Conservation (phyloP, 2,113 vertebrate genomes). For the Gopherus evgoodei region DNA sequence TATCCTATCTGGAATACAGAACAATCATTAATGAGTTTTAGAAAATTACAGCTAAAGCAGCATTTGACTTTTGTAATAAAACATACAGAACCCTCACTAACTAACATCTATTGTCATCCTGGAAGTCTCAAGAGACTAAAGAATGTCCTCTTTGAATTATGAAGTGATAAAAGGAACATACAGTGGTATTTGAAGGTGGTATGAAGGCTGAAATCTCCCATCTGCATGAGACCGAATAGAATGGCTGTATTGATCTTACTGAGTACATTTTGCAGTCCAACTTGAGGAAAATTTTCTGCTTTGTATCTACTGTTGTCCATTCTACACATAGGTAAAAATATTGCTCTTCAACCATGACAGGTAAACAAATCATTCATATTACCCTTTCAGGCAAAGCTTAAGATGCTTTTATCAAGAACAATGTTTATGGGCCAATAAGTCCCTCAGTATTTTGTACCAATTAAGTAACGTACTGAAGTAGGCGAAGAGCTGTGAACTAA, state of each 20-base stretch:
- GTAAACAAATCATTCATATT: neutral
- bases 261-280: constrained; percentile 58
- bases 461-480: neutral
- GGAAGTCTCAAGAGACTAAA: constrained; percentile 45
- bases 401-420: neutral
- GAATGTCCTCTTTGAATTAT: constrained; percentile 67
- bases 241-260: constrained; percentile 50
- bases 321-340: neutral
- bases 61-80: constrained; percentile 69
- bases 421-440: neutral
- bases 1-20: constrained; percentile 66
- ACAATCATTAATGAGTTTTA: constrained; percentile 77
- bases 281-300: neutral
- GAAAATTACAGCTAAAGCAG: constrained; percentile 65
- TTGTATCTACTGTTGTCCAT: neutral
- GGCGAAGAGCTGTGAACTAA: neutral
- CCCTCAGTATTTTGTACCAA: neutral
- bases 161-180: constrained; percentile 66
- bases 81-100: constrained; percentile 26
- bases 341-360: neutral
- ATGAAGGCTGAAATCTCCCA: constrained; percentile 68
- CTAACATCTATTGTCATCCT: constrained; percentile 37
- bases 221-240: constrained; percentile 57
- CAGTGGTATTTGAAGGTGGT: constrained; percentile 62
- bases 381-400: neutral